Conservation (phyloP, 2,888 invertebrate species). For the Orgyia antiqua region DNA sequence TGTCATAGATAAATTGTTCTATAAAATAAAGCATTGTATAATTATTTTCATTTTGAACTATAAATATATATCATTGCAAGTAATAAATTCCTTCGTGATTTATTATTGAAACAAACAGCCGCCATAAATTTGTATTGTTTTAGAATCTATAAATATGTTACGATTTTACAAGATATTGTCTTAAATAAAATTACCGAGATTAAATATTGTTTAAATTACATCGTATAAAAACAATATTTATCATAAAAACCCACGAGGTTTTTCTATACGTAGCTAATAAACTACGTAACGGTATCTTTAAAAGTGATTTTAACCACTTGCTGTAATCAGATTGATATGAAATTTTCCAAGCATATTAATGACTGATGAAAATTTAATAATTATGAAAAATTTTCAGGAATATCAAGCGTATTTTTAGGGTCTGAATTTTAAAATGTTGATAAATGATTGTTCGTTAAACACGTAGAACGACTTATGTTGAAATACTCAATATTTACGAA, state of each 20-base stretch:
- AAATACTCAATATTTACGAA: too few relatives aligned
- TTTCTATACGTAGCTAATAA: too few relatives aligned
- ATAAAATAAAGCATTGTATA: constrained; percentile 22
- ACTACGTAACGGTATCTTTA: too few relatives aligned
- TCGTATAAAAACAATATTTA: background rate
- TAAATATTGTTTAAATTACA: background rate
- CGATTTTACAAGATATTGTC: constrained; percentile 1
- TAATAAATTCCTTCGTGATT: constrained; percentile 21
- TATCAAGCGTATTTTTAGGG: too few relatives aligned
- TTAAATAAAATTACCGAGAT: background rate
- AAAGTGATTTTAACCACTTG: too few relatives aligned
- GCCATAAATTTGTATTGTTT: constrained; percentile 10
- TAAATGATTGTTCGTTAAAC: too few relatives aligned
- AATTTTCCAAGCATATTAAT: too few relatives aligned
- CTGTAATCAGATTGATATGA: too few relatives aligned
- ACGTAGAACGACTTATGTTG: too few relatives aligned
- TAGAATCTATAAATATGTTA: constrained; percentile 4
- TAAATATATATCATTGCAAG: constrained; percentile 11
- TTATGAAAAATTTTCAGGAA: too few relatives aligned
- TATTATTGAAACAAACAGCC: constrained; percentile 10
- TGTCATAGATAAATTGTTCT: constrained; percentile 24
- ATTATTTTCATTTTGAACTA: constrained; percentile 19
- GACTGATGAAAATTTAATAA: too few relatives aligned
- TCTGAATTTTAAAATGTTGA: too few relatives aligned
- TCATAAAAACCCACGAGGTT: background rate